These are phyloP conservation scores for Pandemis corylana DNA, from an alignment of 2,888 invertebrate genomes.

Conservation along the genomic window DNA sequence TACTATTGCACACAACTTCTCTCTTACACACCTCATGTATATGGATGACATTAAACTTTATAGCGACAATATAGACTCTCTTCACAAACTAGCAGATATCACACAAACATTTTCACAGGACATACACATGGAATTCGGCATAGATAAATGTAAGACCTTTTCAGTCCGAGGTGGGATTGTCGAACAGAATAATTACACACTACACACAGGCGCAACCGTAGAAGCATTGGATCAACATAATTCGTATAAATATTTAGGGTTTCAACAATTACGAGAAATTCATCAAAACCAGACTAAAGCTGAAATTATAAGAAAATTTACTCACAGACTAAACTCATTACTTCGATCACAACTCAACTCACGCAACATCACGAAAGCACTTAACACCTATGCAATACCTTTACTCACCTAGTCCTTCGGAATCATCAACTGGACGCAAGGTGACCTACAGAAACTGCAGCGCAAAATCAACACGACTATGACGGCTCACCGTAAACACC, in stretches of 20 bases:
- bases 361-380: too few species aligned
- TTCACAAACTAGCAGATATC: constrained; percentile 16
- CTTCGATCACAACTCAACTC: too few species aligned
- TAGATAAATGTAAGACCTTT: constrained; percentile 32
- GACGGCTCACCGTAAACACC: neutral
- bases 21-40: too few species aligned
- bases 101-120: constrained; percentile 32
- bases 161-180: constrained; percentile 1
- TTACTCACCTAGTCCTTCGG: too few species aligned
- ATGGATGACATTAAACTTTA: too few species aligned
- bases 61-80: too few species aligned
- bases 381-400: too few species aligned
- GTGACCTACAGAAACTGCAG: too few species aligned
- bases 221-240: constrained; percentile 28
- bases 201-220: constrained; percentile 14
- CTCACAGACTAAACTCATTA: too few species aligned
- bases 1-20: too few species aligned
- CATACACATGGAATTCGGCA: constrained; percentile 34
- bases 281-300: constrained; percentile 40
- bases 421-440: too few species aligned
- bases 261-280: constrained; percentile 36
- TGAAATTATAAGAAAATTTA: neutral
- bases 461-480: too few species aligned
- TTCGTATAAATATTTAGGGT: constrained; percentile 44
- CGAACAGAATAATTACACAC: neutral